Conservation (phyloP, 1,140 invertebrate genomes). For the Sarcophaga peregrina region DNA sequence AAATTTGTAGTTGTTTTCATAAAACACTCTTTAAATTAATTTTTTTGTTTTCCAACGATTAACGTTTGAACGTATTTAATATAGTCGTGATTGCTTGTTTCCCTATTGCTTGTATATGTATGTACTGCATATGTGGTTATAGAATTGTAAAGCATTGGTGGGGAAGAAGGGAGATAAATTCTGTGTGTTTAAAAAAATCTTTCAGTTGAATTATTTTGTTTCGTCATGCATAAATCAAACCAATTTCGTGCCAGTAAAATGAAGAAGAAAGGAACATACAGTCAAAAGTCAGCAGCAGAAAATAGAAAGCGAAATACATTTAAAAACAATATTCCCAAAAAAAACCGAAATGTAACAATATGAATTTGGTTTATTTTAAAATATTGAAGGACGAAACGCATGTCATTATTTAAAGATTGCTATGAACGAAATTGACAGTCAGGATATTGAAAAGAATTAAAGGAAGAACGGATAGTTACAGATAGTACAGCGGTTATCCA, state of each 20-base stretch:
- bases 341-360: not conserved
- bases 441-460: no score
- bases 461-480: no score
- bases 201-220: slow-evolving; percentile 13
- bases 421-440: no score
- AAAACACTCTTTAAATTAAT: not conserved
- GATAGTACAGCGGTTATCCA: no score
- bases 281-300: slow-evolving; percentile 3
- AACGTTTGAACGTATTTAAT: not conserved
- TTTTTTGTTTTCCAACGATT: not conserved
- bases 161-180: not conserved
- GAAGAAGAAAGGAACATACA: slow-evolving; percentile 7
- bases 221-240: slow-evolving; percentile 22
- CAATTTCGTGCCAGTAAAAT: slow-evolving; percentile 14
- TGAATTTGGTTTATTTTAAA: not conserved
- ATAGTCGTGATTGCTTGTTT: not conserved
- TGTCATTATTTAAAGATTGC: not conserved
- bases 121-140: not conserved
- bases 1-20: not conserved
- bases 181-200: not conserved
- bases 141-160: not conserved
- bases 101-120: no score
- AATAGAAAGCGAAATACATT: not conserved
- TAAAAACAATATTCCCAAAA: not conserved
- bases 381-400: not conserved